These are phyloP conservation scores for Dioctria linearis DNA, from an alignment of 2,888 invertebrate species.

Conservation along the genomic window DNA sequence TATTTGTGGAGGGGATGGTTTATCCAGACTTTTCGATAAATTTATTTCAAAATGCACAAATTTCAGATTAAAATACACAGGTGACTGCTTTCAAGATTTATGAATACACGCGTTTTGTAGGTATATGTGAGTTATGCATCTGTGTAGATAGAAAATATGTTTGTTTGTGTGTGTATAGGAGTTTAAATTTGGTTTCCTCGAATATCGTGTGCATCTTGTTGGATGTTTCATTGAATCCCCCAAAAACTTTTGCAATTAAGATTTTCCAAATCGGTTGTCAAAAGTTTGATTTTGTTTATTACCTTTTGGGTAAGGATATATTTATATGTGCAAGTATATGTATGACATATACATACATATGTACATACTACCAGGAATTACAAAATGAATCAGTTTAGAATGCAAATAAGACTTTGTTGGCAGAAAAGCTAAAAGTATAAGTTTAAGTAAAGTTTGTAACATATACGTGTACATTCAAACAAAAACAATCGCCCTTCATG, in stretches of 20 bases:
- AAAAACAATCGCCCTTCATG: too few species aligned
- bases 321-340: too few species aligned
- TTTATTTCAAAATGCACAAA: constrained; percentile 32
- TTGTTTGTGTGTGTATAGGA: neutral
- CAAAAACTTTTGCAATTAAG: constrained; percentile 32
- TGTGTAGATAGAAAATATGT: neutral
- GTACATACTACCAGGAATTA: too few species aligned
- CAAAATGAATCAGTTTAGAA: too few species aligned
- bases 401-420: too few species aligned
- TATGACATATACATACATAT: too few species aligned
- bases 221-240: constrained; percentile 9
- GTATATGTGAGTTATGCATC: neutral
- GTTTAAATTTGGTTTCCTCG: neutral
- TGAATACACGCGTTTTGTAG: neutral
- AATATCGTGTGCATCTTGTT: neutral
- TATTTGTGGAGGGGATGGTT: neutral
- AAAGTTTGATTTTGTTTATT: neutral
- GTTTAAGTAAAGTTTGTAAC: too few species aligned
- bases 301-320: too few species aligned
- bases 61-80: constrained; percentile 25
- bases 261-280: constrained; percentile 16
- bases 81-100: neutral
- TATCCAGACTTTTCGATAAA: neutral
- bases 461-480: too few species aligned
- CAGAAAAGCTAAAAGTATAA: too few species aligned